Percentiles rank a stretch among this genome's conserved stretches.
Evolutionary conservation across 2,113 vertebrate species (phyloP).

Genomic region (Brachyhypopomus gauderio): DNA sequence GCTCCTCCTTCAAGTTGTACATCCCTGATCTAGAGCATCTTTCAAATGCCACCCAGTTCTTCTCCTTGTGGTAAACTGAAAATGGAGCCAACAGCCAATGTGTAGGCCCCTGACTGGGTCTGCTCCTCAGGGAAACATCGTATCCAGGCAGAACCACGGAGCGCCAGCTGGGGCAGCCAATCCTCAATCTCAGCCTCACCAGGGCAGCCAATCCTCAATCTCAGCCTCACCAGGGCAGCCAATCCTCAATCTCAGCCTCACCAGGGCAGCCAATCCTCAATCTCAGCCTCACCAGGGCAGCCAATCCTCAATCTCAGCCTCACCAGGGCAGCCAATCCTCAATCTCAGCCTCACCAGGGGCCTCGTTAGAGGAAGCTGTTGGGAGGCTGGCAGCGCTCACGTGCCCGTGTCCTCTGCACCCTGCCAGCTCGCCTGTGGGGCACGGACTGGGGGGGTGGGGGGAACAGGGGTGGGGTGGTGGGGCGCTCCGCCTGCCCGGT

Average conservation of each 20-base stretch:
- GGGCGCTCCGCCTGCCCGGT: background rate
- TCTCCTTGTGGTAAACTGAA: background rate
- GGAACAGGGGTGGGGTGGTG: too few species aligned
- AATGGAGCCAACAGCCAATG: background rate
- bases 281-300: background rate
- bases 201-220: too few species aligned
- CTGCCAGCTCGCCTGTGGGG: background rate
- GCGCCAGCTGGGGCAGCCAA: background rate
- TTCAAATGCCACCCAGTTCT: background rate
- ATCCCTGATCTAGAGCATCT: too few species aligned
- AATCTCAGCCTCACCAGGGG: background rate
- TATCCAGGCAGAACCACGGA: background rate
- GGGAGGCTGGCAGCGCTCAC: background rate
- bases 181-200: too few species aligned
- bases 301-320: too few species aligned
- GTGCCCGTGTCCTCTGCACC: constrained; percentile 5
- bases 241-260: background rate
- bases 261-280: background rate
- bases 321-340: background rate
- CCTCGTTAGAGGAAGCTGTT: constrained; percentile 1
- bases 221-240: background rate
- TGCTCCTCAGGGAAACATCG: background rate
- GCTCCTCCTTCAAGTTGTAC: too few species aligned
- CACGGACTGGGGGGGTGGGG: background rate
- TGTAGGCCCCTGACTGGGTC: background rate